Evolutionary conservation across 92 coral and sea anemone genomes (phyloP).

Genomic region (Bergia sp.): DNA sequence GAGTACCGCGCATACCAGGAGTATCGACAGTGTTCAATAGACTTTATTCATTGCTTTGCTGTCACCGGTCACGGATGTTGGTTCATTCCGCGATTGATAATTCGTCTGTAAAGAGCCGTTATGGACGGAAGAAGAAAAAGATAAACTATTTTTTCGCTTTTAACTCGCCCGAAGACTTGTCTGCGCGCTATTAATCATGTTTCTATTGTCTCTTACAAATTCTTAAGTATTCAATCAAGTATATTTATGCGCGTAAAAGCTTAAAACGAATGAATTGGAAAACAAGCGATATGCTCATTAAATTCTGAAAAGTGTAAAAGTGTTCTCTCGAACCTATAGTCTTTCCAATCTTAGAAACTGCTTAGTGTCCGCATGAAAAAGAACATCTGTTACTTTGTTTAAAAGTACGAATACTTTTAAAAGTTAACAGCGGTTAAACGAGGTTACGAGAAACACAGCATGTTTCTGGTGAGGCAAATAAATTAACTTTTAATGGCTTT

Average conservation of each 20-base stretch:
- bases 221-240: background rate
- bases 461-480: background rate
- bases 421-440: slow-evolving; percentile 13
- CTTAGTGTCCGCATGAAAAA: background rate
- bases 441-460: slow-evolving; percentile 18
- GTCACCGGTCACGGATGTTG: too few relatives aligned
- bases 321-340: background rate
- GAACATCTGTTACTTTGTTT: background rate
- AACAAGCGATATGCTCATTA: background rate
- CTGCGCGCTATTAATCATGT: background rate
- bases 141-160: background rate
- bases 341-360: background rate
- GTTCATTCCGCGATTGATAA: too few relatives aligned
- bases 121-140: background rate
- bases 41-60: too few relatives aligned
- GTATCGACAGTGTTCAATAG: too few relatives aligned
- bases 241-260: background rate
- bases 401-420: background rate
- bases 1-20: too few relatives aligned
- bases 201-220: background rate
- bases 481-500: slow-evolving; percentile 3
- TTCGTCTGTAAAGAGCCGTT: background rate
- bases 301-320: background rate
- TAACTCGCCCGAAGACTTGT: background rate
- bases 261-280: background rate